Evolutionary conservation across 1,140 invertebrate genomes (phyloP).

Genomic region (Drosophila quadrilineata): DNA sequence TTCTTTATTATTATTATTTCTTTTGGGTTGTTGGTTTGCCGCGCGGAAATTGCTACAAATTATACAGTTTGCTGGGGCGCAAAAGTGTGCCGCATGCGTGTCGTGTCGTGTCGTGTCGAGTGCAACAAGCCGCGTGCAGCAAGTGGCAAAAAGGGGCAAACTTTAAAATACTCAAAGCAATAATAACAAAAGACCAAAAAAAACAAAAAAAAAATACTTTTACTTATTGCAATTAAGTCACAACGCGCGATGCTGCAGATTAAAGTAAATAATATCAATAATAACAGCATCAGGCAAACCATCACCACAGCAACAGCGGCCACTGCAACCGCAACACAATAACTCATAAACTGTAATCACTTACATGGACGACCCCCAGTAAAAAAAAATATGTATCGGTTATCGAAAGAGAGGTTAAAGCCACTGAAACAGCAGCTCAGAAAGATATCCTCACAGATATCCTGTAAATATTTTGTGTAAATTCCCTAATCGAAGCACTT

Average conservation of each 20-base stretch:
- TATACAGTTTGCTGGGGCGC: slow-evolving; percentile 70
- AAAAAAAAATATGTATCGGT: slow-evolving; percentile 62
- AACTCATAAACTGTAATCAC: slow-evolving; percentile 76
- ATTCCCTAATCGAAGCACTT: background rate
- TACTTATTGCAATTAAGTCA: slow-evolving; percentile 69
- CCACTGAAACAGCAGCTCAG: background rate
- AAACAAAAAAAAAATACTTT: slow-evolving; percentile 50
- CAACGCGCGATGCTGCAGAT: slow-evolving; percentile 60
- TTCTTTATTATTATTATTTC: no score
- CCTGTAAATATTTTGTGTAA: background rate
- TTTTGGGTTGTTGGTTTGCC: slow-evolving; percentile 9
- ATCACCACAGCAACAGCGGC: background rate
- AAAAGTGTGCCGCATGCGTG: slow-evolving; percentile 77
- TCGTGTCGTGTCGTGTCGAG: slow-evolving; percentile 12
- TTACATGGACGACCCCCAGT: slow-evolving; percentile 36
- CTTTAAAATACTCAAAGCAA: background rate
- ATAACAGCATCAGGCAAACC: slow-evolving; percentile 28
- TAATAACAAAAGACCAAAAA: no score
- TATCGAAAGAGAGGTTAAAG: slow-evolving; percentile 26
- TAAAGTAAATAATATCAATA: slow-evolving; percentile 78
- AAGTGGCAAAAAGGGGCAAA: background rate
- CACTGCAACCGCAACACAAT: slow-evolving; percentile 27
- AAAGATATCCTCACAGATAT: background rate
- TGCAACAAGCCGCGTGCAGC: background rate
- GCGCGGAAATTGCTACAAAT: slow-evolving; percentile 71